Percentiles rank a stretch among this genome's conserved stretches.
Evolutionary conservation across 2,888 invertebrate genomes (phyloP).

Genomic region (Mongoloraphidia duomilia): DNA sequence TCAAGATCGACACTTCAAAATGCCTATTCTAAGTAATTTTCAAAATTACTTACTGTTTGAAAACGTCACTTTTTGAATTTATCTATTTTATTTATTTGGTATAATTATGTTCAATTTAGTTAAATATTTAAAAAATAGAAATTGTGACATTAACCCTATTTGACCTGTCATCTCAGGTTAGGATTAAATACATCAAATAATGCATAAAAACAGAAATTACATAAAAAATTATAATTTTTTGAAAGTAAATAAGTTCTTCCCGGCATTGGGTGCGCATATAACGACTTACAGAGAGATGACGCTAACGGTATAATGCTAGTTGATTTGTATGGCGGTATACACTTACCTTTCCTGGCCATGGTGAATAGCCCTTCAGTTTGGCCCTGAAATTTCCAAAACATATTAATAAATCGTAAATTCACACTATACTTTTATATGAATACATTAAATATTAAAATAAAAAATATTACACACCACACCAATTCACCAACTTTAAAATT

Average conservation of each 20-base stretch:
- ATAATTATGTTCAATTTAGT: background rate
- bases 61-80: background rate
- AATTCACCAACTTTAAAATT: slow-evolving; percentile 50
- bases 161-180: no score
- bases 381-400: slow-evolving; percentile 56
- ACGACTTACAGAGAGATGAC: background rate
- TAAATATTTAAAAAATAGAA: no score
- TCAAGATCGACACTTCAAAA: background rate
- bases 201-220: no score
- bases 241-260: background rate
- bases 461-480: slow-evolving; percentile 44
- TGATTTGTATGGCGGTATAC: slow-evolving; percentile 11
- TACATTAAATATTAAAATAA: slow-evolving; percentile 4
- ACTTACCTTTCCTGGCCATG: slow-evolving; percentile 96
- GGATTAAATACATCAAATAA: no score
- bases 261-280: no score
- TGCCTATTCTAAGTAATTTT: background rate
- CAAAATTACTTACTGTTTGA: background rate
- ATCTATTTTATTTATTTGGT: background rate
- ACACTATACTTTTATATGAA: background rate
- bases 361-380: slow-evolving; percentile 94
- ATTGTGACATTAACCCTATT: no score
- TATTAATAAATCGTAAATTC: slow-evolving; percentile 17
- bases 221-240: background rate
- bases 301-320: background rate